A percentile compares a stretch with the other conserved stretches of the same genome.
Conservation (phyloP, 2,113 vertebrate species). For the Tachycineta bicolor region DNA sequence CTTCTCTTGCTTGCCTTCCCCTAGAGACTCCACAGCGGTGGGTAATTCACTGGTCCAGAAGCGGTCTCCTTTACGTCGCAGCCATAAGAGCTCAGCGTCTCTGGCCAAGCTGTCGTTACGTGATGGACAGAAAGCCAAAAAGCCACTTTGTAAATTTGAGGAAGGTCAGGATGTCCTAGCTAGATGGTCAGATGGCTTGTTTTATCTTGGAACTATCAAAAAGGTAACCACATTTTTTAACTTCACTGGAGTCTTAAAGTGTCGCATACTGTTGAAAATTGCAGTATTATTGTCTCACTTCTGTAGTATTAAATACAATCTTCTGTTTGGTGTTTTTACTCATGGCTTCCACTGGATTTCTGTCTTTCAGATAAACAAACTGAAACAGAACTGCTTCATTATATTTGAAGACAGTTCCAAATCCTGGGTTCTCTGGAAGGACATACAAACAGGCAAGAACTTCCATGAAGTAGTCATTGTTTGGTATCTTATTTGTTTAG, state of each 20-base stretch:
- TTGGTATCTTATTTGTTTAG: constrained; percentile 11
- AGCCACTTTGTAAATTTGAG: constrained; percentile 90
- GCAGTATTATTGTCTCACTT: not conserved
- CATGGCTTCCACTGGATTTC: not conserved
- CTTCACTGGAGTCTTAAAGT: not conserved
- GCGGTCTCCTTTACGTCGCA: constrained; percentile 84
- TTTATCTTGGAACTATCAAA: constrained; percentile 98
- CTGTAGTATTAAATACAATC: not conserved
- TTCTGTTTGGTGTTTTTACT: constrained; percentile 36
- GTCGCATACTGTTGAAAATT: not conserved
- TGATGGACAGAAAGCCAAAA: constrained; percentile 89
- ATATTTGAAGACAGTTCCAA: constrained; percentile 98
- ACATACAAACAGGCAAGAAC: constrained; percentile 94
- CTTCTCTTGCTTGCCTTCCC: not conserved
- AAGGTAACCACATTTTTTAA: constrained; percentile 81
- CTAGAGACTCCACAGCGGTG: constrained; percentile 91
- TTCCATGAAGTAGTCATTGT: constrained; percentile 15
- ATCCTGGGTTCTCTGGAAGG: constrained; percentile 98
- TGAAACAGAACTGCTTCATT: constrained; percentile 95
- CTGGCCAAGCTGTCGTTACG: constrained; percentile 82
- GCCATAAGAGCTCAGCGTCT: constrained; percentile 84
- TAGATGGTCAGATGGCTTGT: constrained; percentile 98
- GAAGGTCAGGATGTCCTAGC: constrained; percentile 98
- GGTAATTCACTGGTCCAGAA: constrained; percentile 93
- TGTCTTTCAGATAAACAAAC: constrained; percentile 89